Conservation (phyloP, 2,113 vertebrate species). For the Isichthys henryi region DNA sequence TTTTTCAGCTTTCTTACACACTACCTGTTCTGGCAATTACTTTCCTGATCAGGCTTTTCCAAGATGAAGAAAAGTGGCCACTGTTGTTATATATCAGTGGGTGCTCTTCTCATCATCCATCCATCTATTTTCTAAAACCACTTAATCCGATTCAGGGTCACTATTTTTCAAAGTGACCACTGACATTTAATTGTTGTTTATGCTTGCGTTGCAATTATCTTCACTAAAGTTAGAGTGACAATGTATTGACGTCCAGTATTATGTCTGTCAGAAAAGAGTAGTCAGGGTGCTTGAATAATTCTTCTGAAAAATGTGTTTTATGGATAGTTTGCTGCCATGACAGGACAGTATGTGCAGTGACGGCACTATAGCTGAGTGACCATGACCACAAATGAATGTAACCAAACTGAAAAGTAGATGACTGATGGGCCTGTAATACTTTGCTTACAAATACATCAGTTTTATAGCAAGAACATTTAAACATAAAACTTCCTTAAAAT, state of each 20-base stretch:
- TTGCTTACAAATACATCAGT: background rate
- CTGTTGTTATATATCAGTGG: background rate
- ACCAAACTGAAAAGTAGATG: background rate
- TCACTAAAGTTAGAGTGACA: background rate
- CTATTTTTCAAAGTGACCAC: background rate
- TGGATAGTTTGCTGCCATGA: background rate
- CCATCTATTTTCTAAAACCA: too few species aligned
- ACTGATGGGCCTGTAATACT: background rate
- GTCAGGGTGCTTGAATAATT: background rate
- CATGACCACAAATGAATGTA: background rate
- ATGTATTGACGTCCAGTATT: background rate
- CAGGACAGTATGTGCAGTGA: background rate
- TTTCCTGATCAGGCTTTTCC: background rate
- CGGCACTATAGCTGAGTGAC: background rate
- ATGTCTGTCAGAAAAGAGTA: background rate
- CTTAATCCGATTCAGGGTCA: background rate
- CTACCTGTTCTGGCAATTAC: background rate
- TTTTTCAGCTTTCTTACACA: background rate
- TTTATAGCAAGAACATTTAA: background rate
- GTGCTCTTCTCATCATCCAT: background rate
- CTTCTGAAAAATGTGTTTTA: background rate
- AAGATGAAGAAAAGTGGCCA: background rate
- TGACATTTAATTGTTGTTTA: background rate
- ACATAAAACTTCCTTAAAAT: background rate
- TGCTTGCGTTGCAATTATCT: background rate